These are phyloP conservation scores for Apodemia mormo DNA, from an alignment of 2,888 invertebrate species.

Conservation along the genomic window DNA sequence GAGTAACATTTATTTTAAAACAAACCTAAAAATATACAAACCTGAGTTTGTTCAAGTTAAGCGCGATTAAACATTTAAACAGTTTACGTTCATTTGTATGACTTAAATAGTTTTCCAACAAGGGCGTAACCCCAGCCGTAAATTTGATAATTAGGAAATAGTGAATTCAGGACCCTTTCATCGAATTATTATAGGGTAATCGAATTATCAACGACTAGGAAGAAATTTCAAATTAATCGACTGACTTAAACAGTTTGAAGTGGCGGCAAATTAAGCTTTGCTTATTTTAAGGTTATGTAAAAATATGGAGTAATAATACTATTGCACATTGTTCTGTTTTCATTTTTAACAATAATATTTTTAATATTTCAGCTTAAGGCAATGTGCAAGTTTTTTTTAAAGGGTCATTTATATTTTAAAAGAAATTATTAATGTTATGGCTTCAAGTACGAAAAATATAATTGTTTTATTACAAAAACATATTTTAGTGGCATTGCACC, in stretches of 20 bases:
- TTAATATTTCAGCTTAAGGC: too few species aligned
- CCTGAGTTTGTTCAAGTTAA: background rate
- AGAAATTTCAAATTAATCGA: constrained; percentile 42
- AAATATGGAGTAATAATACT: background rate
- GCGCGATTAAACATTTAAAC: constrained; percentile 35
- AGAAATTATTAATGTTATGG: too few species aligned
- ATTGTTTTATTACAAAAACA: too few species aligned
- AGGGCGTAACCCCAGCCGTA: constrained; percentile 52
- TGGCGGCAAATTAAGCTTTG: background rate
- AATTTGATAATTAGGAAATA: constrained; percentile 76
- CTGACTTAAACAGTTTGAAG: constrained; percentile 10
- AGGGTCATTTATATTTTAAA: too few species aligned
- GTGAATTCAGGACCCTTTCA: constrained; percentile 68
- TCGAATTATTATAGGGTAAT: constrained; percentile 52
- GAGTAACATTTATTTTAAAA: background rate
- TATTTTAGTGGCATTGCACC: too few species aligned
- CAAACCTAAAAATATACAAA: background rate
- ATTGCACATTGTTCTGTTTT: background rate
- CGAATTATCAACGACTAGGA: constrained; percentile 48
- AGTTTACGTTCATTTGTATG: constrained; percentile 31
- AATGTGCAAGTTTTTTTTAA: too few species aligned
- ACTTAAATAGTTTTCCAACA: constrained; percentile 34
- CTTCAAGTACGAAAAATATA: too few species aligned
- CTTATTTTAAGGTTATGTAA: background rate
- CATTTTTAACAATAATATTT: too few species aligned